phyloP scores from a whole-genome alignment of 2,797 vertebrate genomes.

The Acipenser oxyrinchus region DNA sequence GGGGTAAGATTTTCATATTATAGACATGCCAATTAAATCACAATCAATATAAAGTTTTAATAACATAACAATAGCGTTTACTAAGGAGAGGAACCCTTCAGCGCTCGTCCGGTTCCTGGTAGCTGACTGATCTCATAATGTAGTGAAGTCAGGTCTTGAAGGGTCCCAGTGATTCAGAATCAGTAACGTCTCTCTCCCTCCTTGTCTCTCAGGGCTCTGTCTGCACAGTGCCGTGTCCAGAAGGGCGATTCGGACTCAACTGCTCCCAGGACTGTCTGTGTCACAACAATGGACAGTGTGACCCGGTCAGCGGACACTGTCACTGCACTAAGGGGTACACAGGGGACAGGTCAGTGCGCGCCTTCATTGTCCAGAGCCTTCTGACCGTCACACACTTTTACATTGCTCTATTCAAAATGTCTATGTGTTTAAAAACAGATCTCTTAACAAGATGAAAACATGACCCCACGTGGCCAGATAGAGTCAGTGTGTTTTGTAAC shows the following conservation, averaged over 20 bases:
- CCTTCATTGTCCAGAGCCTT: neutral
- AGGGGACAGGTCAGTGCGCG: constrained; percentile 61
- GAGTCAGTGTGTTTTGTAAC: no score
- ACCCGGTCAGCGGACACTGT: constrained; percentile 71
- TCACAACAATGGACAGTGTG: constrained; percentile 74
- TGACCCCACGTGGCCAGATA: no score
- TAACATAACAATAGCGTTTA: no score
- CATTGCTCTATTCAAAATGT: neutral
- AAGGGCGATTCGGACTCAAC: constrained; percentile 64
- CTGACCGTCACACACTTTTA: neutral
- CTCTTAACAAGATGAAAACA: neutral
- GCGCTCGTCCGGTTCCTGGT: no score
- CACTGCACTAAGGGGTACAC: constrained; percentile 73
- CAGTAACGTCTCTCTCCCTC: constrained; percentile 5
- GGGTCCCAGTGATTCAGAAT: no score
- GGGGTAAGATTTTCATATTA: no score
- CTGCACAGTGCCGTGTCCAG: constrained; percentile 74
- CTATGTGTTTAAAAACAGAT: neutral
- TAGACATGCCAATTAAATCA: no score
- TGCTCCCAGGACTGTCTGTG: constrained; percentile 75
- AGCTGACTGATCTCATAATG: no score
- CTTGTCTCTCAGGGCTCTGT: constrained; percentile 63
- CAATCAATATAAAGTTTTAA: no score
- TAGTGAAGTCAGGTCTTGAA: no score
- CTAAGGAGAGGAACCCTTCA: no score